Conservation (phyloP, 2,797 vertebrate species). For the Iguana delicatissima region DNA sequence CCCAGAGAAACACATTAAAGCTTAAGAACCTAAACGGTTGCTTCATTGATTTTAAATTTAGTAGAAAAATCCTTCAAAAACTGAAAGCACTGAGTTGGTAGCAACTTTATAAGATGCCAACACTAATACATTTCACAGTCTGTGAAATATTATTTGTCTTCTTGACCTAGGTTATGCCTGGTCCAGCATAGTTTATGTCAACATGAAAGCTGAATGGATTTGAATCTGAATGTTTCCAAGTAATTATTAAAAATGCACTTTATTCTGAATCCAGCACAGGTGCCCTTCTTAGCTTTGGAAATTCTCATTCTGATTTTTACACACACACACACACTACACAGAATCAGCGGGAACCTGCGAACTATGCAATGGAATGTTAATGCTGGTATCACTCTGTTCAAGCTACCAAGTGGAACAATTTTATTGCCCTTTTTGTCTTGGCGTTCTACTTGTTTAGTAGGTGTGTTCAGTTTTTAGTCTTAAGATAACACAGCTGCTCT, state of each 20-base stretch:
- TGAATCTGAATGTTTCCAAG: conserved; percentile 26
- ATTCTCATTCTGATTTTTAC: background rate
- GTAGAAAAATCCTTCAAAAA: conserved; percentile 28
- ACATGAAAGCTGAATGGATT: conserved; percentile 40
- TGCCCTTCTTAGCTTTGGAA: background rate
- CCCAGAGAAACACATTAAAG: background rate
- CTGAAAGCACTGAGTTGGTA: background rate
- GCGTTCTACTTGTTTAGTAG: too few relatives aligned
- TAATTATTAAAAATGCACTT: background rate
- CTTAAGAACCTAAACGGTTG: background rate
- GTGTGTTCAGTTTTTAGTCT: conserved; percentile 9
- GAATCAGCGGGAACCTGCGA: background rate
- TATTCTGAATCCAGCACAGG: conserved; percentile 33
- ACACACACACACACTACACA: too few relatives aligned
- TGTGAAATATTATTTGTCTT: conserved; percentile 3
- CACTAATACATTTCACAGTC: conserved; percentile 8
- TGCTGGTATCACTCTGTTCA: background rate
- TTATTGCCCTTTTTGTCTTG: background rate
- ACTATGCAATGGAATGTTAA: background rate
- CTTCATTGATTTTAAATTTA: background rate
- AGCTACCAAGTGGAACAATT: background rate
- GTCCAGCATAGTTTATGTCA: conserved; percentile 2
- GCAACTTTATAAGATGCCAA: conserved; percentile 7
- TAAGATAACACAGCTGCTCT: conserved; percentile 55
- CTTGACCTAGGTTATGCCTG: conserved; percentile 44